phyloP scores from a whole-genome alignment of 2,797 vertebrate genomes.

The Alca torda region DNA sequence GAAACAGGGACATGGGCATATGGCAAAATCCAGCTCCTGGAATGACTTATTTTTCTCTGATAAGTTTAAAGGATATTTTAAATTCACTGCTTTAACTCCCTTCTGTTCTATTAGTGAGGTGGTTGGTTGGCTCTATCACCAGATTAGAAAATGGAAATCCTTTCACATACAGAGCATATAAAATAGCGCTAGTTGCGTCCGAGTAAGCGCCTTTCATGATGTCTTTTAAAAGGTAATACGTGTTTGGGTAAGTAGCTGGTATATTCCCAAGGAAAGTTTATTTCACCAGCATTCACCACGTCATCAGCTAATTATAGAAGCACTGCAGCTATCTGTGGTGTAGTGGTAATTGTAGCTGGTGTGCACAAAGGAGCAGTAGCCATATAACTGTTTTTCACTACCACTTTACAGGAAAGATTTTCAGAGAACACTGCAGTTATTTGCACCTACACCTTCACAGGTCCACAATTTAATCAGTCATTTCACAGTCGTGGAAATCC shows the following conservation, averaged over 20 bases:
- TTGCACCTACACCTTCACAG: not conserved
- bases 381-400: not conserved
- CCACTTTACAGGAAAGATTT: not conserved
- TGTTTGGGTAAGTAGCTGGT: not conserved
- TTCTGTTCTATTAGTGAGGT: not conserved
- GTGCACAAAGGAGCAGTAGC: not conserved
- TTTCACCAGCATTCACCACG: not conserved
- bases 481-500: not conserved
- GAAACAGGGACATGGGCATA: not conserved
- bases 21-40: not conserved
- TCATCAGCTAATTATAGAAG: not conserved
- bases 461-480: not conserved
- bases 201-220: not conserved
- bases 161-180: not conserved
- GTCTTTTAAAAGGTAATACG: not conserved
- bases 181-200: not conserved
- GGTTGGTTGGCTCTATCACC: not conserved
- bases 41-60: not conserved
- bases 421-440: not conserved
- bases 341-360: not conserved
- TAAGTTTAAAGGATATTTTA: not conserved
- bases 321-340: not conserved
- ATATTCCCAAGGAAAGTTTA: not conserved
- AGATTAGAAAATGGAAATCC: not conserved
- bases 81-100: not conserved